These are phyloP conservation scores for Gyps fulvus DNA, from an alignment of 2,113 vertebrate species.

Conservation along the genomic window DNA sequence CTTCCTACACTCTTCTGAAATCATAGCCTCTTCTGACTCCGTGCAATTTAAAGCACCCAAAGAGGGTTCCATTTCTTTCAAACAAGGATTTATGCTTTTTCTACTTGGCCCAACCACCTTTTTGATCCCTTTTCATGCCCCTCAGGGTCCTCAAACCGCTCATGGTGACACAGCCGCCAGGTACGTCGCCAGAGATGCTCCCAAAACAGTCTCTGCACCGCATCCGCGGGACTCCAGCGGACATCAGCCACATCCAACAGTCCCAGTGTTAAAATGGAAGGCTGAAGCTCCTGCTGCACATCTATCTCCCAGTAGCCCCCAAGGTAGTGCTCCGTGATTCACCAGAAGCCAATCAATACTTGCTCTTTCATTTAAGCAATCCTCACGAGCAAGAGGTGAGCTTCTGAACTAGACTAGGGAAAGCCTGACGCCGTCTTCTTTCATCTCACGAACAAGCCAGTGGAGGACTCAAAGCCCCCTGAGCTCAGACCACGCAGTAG, in stretches of 20 bases:
- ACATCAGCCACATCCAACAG: neutral
- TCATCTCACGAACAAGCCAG: rapidly evolving
- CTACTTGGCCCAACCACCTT: neutral
- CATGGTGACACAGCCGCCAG: rapidly evolving
- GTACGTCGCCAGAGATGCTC: neutral
- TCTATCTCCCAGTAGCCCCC: rapidly evolving
- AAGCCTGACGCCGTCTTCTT: rapidly evolving
- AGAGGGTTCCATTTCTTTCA: rapidly evolving
- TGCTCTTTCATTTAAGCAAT: neutral
- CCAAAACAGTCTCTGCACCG: rapidly evolving
- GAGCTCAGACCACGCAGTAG: rapidly evolving
- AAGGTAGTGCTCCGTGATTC: rapidly evolving
- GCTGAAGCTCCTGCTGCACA: neutral
- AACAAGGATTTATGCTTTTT: rapidly evolving
- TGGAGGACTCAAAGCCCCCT: rapidly evolving
- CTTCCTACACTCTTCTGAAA: neutral
- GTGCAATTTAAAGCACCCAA: rapidly evolving
- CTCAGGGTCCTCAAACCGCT: rapidly evolving
- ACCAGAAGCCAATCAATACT: neutral
- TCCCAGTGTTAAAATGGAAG: neutral
- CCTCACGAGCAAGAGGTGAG: rapidly evolving
- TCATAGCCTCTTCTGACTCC: neutral
- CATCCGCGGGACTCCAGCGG: rapidly evolving
- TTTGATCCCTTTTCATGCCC: neutral
- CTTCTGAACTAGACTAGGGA: neutral